phyloP scores from a whole-genome alignment of 2,113 vertebrate genomes.

The Andinoacara biseriatus region DNA sequence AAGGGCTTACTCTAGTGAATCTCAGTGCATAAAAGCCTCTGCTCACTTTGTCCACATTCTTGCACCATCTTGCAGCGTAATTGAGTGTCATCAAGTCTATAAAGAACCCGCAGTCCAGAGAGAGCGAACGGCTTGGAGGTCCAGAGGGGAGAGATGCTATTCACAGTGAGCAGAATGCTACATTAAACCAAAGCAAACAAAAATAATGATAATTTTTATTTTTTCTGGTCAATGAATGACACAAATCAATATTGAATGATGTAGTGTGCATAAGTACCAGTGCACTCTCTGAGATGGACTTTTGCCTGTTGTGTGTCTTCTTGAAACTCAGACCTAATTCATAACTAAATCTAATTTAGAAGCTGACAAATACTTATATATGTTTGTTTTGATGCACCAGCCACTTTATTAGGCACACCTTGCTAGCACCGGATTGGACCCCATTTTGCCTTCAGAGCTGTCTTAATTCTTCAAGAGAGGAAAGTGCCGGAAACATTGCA shows the following conservation, averaged over 20 bases:
- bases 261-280: neutral
- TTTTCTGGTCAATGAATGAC: neutral
- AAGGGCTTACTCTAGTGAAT: neutral
- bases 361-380: neutral
- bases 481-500: no score
- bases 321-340: neutral
- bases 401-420: no score
- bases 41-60: neutral
- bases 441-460: no score
- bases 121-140: neutral
- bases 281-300: neutral
- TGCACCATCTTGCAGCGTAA: neutral
- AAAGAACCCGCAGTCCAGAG: slow-evolving; percentile 21
- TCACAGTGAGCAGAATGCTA: neutral
- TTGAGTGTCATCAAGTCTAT: slow-evolving; percentile 12
- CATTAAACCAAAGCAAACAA: neutral
- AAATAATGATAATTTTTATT: neutral
- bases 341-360: neutral
- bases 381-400: no score
- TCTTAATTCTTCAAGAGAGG: no score
- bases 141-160: neutral
- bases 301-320: neutral
- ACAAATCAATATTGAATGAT: neutral
- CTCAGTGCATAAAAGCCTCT: neutral
- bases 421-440: no score